phyloP scores from a whole-genome alignment of 2,113 vertebrate species.

The Chelonoidis abingdonii region DNA sequence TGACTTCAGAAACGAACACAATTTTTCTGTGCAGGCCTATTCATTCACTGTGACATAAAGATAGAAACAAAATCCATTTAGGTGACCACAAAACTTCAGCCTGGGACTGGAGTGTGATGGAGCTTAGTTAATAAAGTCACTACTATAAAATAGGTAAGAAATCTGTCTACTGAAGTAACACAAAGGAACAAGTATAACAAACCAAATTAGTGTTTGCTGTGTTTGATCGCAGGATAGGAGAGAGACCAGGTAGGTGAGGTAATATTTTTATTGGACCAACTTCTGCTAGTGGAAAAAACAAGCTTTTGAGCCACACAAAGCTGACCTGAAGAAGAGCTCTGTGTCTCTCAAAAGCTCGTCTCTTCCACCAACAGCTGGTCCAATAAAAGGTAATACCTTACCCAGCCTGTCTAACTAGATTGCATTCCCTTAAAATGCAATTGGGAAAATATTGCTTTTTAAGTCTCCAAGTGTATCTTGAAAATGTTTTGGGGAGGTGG shows the following conservation, averaged over 20 bases:
- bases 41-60: background rate
- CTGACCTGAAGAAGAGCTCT: background rate
- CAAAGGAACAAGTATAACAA: background rate
- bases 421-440: background rate
- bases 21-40: background rate
- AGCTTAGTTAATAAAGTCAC: background rate
- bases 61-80: background rate
- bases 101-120: background rate
- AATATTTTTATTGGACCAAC: background rate
- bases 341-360: background rate
- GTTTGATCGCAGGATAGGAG: background rate
- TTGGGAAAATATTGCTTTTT: background rate
- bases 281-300: background rate
- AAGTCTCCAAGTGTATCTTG: background rate
- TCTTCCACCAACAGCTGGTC: background rate
- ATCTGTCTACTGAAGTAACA: background rate
- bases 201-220: background rate
- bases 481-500: background rate
- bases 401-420: background rate
- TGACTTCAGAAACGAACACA: background rate
- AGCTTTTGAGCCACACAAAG: background rate
- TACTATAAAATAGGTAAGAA: background rate
- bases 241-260: background rate
- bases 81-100: background rate
- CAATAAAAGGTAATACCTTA: background rate